phyloP scores from a whole-genome alignment of 1,140 invertebrate genomes.

The Kradibia gibbosae region DNA sequence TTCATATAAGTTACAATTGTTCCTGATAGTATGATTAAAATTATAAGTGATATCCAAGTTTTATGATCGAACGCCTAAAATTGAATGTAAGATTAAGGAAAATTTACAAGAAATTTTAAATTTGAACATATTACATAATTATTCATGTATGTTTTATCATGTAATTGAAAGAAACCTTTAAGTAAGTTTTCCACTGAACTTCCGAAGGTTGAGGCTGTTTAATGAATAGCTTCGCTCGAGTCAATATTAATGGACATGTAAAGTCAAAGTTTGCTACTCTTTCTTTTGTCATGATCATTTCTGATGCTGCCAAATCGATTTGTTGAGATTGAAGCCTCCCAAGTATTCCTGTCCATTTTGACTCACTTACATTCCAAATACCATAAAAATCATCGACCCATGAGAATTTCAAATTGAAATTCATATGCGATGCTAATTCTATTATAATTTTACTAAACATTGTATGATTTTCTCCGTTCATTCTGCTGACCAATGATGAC shows the following conservation, averaged over 20 bases:
- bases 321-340: slow-evolving; percentile 49
- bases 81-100: neutral
- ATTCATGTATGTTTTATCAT: neutral
- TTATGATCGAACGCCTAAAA: slow-evolving; percentile 51
- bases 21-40: slow-evolving; percentile 49
- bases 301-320: slow-evolving; percentile 56
- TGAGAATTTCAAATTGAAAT: slow-evolving; percentile 53
- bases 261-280: slow-evolving; percentile 59
- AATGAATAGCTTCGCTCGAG: slow-evolving; percentile 56
- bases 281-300: slow-evolving; percentile 57
- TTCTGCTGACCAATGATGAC: slow-evolving; percentile 18
- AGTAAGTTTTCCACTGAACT: slow-evolving; percentile 59
- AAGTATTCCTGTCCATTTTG: slow-evolving; percentile 60
- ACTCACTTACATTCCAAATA: slow-evolving; percentile 39
- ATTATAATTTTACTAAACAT: slow-evolving; percentile 53
- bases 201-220: slow-evolving; percentile 31
- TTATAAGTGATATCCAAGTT: slow-evolving; percentile 55
- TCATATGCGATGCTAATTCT: slow-evolving; percentile 56
- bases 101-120: neutral
- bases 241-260: slow-evolving; percentile 56
- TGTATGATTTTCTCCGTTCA: slow-evolving; percentile 33
- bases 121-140: neutral
- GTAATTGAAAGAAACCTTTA: slow-evolving; percentile 52
- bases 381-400: slow-evolving; percentile 50
- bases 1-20: slow-evolving; percentile 56